Evolutionary conservation across 92 coral and sea anemone genomes (phyloP).

Genomic region (Plumapathes pennacea): DNA sequence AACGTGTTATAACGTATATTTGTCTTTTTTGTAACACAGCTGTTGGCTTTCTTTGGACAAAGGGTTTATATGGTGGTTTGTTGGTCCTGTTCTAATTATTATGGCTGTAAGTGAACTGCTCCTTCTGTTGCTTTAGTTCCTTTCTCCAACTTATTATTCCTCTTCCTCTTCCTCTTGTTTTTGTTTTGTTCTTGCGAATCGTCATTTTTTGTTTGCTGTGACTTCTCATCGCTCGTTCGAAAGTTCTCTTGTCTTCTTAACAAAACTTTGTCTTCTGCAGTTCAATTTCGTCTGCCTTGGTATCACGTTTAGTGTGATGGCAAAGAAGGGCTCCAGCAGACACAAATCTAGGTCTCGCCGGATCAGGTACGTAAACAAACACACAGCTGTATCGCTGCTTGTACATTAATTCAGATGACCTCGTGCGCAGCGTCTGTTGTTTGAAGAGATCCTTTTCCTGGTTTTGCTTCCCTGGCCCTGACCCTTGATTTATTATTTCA

Average conservation of each 20-base stretch:
- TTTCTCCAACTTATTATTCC: no score
- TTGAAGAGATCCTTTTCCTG: background rate
- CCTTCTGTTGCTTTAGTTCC: no score
- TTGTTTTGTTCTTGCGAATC: no score
- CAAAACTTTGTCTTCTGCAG: conserved; percentile 20
- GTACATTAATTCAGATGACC: no score
- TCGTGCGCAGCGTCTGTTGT: no score
- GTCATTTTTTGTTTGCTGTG: background rate
- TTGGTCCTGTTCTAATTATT: conserved; percentile 86
- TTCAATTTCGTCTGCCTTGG: conserved; percentile 76
- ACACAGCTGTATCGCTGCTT: no score
- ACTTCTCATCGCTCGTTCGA: background rate
- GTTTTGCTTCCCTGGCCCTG: background rate
- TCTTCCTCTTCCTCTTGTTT: no score
- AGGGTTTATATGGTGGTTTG: conserved; percentile 97
- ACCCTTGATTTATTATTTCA: background rate
- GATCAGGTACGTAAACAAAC: conserved; percentile 48
- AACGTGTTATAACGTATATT: no score
- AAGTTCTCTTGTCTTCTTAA: background rate
- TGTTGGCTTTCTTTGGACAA: conserved; percentile 92
- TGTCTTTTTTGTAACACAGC: conserved; percentile 24
- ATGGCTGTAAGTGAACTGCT: conserved; percentile 95
- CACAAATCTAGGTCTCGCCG: conserved; percentile 50
- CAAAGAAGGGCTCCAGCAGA: conserved; percentile 56
- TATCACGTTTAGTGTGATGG: conserved; percentile 76